Evolutionary conservation across 2,888 invertebrate genomes (phyloP), one percentile per base, ranked within the genome.

Genomic region (Cepaea hortensis): DNA sequence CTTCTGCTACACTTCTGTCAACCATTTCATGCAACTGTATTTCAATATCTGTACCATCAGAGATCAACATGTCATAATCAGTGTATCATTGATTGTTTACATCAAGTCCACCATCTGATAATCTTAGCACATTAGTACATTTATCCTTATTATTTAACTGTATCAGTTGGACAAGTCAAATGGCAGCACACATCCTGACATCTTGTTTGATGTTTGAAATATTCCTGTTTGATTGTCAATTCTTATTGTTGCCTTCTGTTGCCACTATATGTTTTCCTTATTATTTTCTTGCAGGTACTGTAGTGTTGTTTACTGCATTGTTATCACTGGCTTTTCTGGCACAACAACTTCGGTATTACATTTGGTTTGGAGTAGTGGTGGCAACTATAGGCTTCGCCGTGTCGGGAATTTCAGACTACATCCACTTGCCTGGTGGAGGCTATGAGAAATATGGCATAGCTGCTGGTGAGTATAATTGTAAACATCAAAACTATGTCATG

Each of bases 391-490:
- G 89, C 4, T 79, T 89, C 77, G 89, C 77, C 13, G 81, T 88
- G 20, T 70, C 88, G 3, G 90, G 90, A 15, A 85, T 90, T 20
- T 84, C 87, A 13, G 89, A 89, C 68, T 90, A 88, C 73, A 79
- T 90, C 11, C 73, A 75, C 50, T 50, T 48, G 46, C 83, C 82
- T 3, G 35, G 23, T 18, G 46, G n/a, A 13, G 85, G 87, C 20
- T 89, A 83, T 73, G 90, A 90, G 61, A 82, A 81, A 18, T 88
- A 89, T 61, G 90, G 90, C 15, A 86, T 90, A 18, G 90, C 88
- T 35, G 89, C 90, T 76, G 90, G 90, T 90, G 75, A 20, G 68
- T 76, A 50, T 48, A 4, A 1, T n/a, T 20, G 18, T 65, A 18
- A 0, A 35, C 35, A 55, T 55, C 55, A 55, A 55, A 55, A 55